Percentiles rank a stretch among this genome's conserved stretches.
Evolutionary conservation across 1,140 invertebrate genomes (phyloP).

Genomic region (Zaprionus vittiger): DNA sequence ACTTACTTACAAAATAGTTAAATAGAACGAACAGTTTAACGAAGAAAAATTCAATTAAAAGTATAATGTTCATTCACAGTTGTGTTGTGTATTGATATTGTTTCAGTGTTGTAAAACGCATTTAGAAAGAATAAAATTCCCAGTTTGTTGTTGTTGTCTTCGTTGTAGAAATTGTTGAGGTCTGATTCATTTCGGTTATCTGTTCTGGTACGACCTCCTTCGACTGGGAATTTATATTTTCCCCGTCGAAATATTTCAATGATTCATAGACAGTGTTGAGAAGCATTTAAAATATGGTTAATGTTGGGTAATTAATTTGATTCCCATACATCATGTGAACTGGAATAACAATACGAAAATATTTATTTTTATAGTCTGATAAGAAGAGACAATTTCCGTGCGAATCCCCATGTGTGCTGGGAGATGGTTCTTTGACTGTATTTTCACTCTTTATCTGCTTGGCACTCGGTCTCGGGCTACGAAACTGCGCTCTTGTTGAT

Average conservation of each 20-base stretch:
- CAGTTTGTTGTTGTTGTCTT: background rate
- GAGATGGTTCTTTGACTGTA: background rate
- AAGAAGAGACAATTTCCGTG: background rate
- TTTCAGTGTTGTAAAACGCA: background rate
- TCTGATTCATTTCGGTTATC: background rate
- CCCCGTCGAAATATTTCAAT: background rate
- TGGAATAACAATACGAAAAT: background rate
- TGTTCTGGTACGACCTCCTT: background rate
- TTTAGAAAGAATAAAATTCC: background rate
- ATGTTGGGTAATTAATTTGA: background rate
- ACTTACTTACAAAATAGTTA: slow-evolving; percentile 25
- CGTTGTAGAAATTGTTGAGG: background rate
- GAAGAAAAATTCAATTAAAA: background rate
- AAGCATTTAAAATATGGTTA: background rate
- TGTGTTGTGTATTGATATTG: background rate
- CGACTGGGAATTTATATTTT: background rate
- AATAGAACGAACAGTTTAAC: background rate
- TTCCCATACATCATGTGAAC: background rate
- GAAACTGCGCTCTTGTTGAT: background rate
- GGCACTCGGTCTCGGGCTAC: background rate
- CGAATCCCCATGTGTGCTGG: background rate
- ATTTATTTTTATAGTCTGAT: background rate
- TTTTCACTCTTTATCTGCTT: background rate
- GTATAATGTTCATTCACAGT: background rate
- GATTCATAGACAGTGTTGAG: background rate